These are phyloP conservation scores for Nothura maculosa DNA, from an alignment of 2,797 vertebrate species.

Conservation along the genomic window DNA sequence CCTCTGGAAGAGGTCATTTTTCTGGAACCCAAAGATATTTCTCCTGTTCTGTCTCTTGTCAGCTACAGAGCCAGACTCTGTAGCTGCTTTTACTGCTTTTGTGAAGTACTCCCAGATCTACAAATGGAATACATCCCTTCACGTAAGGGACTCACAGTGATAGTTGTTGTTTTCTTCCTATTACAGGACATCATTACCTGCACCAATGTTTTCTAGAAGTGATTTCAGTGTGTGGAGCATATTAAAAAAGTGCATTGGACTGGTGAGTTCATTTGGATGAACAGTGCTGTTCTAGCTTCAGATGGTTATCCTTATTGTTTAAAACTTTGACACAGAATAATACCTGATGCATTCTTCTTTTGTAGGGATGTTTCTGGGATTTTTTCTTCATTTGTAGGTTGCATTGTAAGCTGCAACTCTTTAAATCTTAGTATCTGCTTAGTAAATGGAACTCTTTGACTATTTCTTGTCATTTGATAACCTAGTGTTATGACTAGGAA, in stretches of 20 bases:
- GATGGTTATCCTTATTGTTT: not conserved
- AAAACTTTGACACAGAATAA: not conserved
- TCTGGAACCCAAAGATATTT: not conserved
- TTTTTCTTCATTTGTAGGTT: not conserved
- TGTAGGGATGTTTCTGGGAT: not conserved
- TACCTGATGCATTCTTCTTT: not conserved
- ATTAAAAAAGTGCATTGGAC: slow-evolving; percentile 95
- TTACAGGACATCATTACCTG: slow-evolving; percentile 90
- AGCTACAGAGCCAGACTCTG: not conserved
- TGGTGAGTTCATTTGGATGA: slow-evolving; percentile 84
- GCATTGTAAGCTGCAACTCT: not conserved
- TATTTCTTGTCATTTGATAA: not conserved
- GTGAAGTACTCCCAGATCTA: not conserved
- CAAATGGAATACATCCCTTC: not conserved
- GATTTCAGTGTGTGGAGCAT: slow-evolving; percentile 96
- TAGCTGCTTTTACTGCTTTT: too few species aligned
- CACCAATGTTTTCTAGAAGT: slow-evolving; percentile 93
- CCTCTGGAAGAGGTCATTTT: not conserved
- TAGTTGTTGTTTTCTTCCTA: not conserved
- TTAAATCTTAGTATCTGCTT: not conserved
- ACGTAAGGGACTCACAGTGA: not conserved
- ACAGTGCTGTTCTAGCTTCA: not conserved
- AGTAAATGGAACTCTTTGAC: not conserved
- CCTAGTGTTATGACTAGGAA: not conserved
- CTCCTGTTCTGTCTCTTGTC: not conserved